Evolutionary conservation across 2,797 vertebrate genomes (phyloP).

Genomic region (Moxostoma hubbsi): DNA sequence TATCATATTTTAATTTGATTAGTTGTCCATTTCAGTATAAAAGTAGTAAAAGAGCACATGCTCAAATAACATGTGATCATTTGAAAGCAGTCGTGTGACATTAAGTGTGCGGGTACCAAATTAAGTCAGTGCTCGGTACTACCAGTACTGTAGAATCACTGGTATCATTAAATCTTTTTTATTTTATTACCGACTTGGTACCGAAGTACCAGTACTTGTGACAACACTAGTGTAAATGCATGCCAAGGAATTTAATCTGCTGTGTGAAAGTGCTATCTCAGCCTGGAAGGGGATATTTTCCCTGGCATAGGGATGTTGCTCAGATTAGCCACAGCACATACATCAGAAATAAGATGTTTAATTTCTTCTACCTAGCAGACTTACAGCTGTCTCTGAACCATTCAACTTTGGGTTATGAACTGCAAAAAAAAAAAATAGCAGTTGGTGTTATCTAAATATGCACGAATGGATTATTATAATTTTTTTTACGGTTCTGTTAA

Average conservation of each 20-base stretch:
- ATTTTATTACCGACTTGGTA: no score
- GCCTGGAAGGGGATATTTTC: constrained; percentile 49
- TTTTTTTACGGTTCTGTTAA: background rate
- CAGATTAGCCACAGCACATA: constrained; percentile 48
- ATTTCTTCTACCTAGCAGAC: constrained; percentile 24
- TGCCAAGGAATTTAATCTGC: constrained; percentile 39
- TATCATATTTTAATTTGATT: no score
- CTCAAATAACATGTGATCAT: no score
- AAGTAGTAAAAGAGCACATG: no score
- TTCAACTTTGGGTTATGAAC: constrained; percentile 2
- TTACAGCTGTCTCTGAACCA: constrained; percentile 19
- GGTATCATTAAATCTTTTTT: no score
- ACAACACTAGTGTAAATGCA: constrained; percentile 5
- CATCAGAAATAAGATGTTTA: constrained; percentile 39
- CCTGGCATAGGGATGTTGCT: constrained; percentile 32
- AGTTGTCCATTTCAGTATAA: no score
- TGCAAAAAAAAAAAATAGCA: background rate
- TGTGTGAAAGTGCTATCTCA: constrained; percentile 37
- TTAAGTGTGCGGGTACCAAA: no score
- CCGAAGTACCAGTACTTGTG: no score
- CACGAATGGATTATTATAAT: background rate
- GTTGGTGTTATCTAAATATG: background rate
- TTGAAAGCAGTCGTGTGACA: no score
- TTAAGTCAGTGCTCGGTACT: no score
- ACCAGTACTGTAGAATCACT: no score